These are phyloP conservation scores for Troides aeacus DNA, from an alignment of 2,888 invertebrate species.

Conservation along the genomic window DNA sequence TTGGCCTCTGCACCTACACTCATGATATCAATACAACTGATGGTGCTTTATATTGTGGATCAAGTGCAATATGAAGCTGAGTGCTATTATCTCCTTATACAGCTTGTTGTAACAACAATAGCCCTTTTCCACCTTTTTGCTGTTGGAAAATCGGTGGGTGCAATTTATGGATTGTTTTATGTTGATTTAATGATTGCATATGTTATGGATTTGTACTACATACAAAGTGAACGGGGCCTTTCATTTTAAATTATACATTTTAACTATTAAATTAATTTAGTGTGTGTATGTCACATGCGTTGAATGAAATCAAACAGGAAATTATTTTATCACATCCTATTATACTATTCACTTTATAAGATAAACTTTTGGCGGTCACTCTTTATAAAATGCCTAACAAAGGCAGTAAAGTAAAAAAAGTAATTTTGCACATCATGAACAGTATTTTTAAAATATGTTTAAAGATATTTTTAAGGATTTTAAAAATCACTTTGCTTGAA, in stretches of 20 bases:
- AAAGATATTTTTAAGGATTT: constrained; percentile 41
- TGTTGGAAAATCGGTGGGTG: constrained; percentile 52
- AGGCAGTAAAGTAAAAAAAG: neutral
- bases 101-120: constrained; percentile 47
- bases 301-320: constrained; percentile 22
- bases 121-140: constrained; percentile 49
- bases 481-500: constrained; percentile 45
- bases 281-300: neutral
- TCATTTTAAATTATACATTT: constrained; percentile 43
- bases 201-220: constrained; percentile 59
- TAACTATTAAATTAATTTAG: neutral
- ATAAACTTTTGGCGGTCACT: neutral
- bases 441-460: constrained; percentile 40
- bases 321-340: constrained; percentile 22
- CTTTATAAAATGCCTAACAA: constrained; percentile 7
- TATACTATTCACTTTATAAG: neutral
- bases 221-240: constrained; percentile 61
- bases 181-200: constrained; percentile 65
- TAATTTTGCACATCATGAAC: constrained; percentile 33
- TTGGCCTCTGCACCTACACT: constrained; percentile 67
- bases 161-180: constrained; percentile 67
- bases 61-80: constrained; percentile 69
- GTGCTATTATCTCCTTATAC: constrained; percentile 56
- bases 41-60: constrained; percentile 70
- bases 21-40: constrained; percentile 60